A percentile compares a stretch with the other conserved stretches of the same genome.
Conservation (phyloP, 2,888 invertebrate genomes). For the Saturnia pavonia region DNA sequence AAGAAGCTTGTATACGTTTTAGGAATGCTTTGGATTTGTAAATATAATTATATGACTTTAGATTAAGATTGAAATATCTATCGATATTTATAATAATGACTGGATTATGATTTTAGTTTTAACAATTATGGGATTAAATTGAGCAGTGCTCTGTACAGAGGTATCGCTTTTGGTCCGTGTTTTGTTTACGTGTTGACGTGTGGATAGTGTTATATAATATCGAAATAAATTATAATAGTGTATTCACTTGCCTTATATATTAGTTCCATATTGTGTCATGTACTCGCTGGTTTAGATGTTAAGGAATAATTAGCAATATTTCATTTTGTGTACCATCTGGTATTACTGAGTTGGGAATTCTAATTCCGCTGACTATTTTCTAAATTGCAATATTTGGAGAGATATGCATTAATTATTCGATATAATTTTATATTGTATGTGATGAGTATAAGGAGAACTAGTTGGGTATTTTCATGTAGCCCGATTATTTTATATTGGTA, state of each 20-base stretch:
- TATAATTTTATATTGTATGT: neutral
- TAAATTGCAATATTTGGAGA: slow-evolving; percentile 5
- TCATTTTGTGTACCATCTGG: neutral
- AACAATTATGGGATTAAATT: slow-evolving; percentile 28
- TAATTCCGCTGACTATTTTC: neutral
- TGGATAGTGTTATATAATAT: slow-evolving; percentile 31
- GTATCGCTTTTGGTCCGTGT: slow-evolving; percentile 30
- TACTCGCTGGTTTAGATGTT: slow-evolving; percentile 61
- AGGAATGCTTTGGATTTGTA: slow-evolving; percentile 48
- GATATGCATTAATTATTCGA: neutral
- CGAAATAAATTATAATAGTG: slow-evolving; percentile 32
- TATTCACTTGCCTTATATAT: slow-evolving; percentile 66
- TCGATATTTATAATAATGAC: slow-evolving; percentile 23
- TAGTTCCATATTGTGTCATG: slow-evolving; percentile 51
- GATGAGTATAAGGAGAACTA: slow-evolving; percentile 20
- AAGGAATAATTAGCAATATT: slow-evolving; percentile 25
- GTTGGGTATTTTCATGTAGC: slow-evolving; percentile 28
- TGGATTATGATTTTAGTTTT: slow-evolving; percentile 20
- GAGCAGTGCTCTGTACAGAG: slow-evolving; percentile 44
- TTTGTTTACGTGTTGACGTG: slow-evolving; percentile 44
- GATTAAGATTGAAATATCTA: slow-evolving; percentile 23
- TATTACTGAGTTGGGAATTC: neutral
- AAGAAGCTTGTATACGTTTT: slow-evolving; percentile 62
- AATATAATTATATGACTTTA: slow-evolving; percentile 31
- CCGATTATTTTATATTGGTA: slow-evolving; percentile 26